Evolutionary conservation across 2,888 invertebrate genomes (phyloP).

Genomic region (Sphecodes monilicornis): DNA sequence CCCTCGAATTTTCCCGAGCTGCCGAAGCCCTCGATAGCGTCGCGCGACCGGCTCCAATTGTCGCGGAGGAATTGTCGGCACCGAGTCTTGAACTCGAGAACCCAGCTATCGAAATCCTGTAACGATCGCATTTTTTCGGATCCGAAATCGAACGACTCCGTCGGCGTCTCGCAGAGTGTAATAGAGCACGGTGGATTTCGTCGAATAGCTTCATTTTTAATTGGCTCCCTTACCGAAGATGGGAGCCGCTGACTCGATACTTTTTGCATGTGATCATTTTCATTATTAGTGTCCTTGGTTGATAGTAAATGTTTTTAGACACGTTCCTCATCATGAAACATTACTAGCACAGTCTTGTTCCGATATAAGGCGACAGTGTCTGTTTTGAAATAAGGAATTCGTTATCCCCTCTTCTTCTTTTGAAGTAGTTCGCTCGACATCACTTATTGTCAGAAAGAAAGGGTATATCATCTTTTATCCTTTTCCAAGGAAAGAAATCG

Average conservation of each 20-base stretch:
- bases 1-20: slow-evolving; percentile 39
- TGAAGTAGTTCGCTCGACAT: too few species aligned
- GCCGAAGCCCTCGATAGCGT: slow-evolving; percentile 9
- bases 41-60: slow-evolving; percentile 16
- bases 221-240: neutral
- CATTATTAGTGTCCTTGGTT: too few species aligned
- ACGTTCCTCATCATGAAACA: too few species aligned
- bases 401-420: too few species aligned
- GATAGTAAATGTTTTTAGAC: too few species aligned
- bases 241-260: neutral
- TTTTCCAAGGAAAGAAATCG: too few species aligned
- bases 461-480: too few species aligned
- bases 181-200: neutral
- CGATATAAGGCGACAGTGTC: too few species aligned
- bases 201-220: neutral
- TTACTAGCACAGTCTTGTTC: too few species aligned
- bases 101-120: slow-evolving; percentile 3
- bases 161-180: neutral
- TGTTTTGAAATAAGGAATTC: too few species aligned
- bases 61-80: neutral
- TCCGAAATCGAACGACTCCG: neutral
- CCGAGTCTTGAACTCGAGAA: neutral
- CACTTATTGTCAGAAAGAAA: too few species aligned
- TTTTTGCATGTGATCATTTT: neutral
- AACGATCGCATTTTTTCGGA: slow-evolving; percentile 6